These are phyloP conservation scores for Spheniscus humboldti DNA, from an alignment of 2,797 vertebrate species.

Conservation along the genomic window DNA sequence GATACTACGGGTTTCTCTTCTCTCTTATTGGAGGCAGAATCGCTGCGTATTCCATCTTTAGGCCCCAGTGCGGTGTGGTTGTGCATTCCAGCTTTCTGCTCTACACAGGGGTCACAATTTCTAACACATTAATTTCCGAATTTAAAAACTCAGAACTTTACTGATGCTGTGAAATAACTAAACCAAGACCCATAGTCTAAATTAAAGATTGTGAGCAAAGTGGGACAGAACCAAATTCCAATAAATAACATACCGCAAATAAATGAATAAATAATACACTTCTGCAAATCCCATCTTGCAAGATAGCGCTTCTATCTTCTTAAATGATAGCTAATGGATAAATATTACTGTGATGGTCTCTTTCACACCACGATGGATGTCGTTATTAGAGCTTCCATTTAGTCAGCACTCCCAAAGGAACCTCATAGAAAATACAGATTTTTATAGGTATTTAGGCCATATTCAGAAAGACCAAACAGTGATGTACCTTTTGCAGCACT, in stretches of 20 bases:
- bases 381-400: neutral
- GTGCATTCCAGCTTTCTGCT: neutral
- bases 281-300: neutral
- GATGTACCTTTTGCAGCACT: rapidly evolving
- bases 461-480: neutral
- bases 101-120: neutral
- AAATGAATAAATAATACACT: neutral
- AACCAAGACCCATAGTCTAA: neutral
- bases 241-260: neutral
- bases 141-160: neutral
- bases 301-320: neutral
- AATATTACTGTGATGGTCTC: neutral
- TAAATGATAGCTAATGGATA: neutral
- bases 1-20: neutral
- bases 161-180: neutral
- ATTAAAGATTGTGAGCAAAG: neutral
- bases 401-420: neutral
- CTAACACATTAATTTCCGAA: neutral
- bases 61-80: neutral
- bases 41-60: neutral
- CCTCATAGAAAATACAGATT: neutral
- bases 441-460: neutral
- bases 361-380: rapidly evolving
- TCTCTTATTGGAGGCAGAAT: rapidly evolving
- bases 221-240: neutral